phyloP scores from a whole-genome alignment of 2,797 vertebrate species.

The Lagocephalus sceleratus region DNA sequence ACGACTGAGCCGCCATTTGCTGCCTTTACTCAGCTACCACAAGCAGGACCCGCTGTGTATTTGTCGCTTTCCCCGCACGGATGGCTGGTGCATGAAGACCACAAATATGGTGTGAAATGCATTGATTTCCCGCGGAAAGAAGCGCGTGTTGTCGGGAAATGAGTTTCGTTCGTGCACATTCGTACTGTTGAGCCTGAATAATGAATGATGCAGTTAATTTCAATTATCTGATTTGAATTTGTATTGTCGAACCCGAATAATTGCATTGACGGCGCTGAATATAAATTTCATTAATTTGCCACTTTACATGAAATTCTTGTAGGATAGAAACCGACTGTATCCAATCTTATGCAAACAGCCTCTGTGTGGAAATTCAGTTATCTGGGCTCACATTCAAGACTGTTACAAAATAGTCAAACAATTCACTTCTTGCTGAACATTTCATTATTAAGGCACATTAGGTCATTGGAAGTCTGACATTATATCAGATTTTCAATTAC shows the following conservation, averaged over 20 bases:
- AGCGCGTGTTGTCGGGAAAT: background rate
- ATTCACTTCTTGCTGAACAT: too few relatives aligned
- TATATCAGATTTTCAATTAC: too few relatives aligned
- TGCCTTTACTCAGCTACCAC: too few relatives aligned
- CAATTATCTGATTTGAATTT: background rate
- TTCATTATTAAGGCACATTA: too few relatives aligned
- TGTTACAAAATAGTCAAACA: too few relatives aligned
- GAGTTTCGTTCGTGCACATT: background rate
- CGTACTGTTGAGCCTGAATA: background rate
- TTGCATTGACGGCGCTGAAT: background rate
- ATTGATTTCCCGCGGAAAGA: conserved; percentile 13
- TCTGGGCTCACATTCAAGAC: too few relatives aligned
- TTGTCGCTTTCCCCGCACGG: conserved; percentile 9
- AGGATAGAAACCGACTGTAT: background rate
- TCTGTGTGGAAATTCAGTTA: too few relatives aligned
- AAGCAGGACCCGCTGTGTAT: too few relatives aligned
- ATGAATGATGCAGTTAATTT: conserved; percentile 1
- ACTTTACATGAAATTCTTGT: background rate
- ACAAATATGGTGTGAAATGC: conserved; percentile 34
- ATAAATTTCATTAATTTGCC: background rate
- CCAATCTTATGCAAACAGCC: too few relatives aligned
- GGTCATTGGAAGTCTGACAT: too few relatives aligned
- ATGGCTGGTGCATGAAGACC: conserved; percentile 23
- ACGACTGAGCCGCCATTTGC: background rate
- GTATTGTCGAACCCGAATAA: background rate